A percentile compares a stretch with the other conserved stretches of the same genome.
Evolutionary conservation across 1,140 invertebrate species (phyloP).

Genomic region (Cataglyphis hispanica): DNA sequence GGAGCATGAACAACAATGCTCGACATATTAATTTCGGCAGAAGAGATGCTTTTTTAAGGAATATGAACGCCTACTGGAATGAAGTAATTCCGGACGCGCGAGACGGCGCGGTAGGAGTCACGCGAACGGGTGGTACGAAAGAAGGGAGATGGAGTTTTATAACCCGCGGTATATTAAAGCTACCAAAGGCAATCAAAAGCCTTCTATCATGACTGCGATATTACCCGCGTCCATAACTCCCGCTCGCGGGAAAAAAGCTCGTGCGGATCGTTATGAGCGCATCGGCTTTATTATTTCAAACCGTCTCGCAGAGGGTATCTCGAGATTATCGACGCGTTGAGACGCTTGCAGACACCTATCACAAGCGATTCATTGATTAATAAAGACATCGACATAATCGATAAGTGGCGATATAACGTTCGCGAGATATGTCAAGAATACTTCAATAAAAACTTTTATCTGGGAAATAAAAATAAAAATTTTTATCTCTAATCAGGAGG

Average conservation of each 20-base stretch:
- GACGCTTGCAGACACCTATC: background rate
- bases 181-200: constrained; percentile 52
- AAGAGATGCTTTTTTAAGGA: constrained; percentile 54
- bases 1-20: constrained; percentile 21
- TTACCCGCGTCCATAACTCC: constrained; percentile 51
- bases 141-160: constrained; percentile 55
- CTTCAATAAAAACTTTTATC: background rate
- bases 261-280: constrained; percentile 11
- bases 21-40: constrained; percentile 44
- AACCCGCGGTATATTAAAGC: constrained; percentile 53
- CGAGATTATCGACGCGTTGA: background rate
- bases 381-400: background rate
- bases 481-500: background rate
- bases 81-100: constrained; percentile 53
- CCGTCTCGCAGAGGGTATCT: background rate
- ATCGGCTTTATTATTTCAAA: constrained; percentile 48
- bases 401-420: background rate
- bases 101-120: constrained; percentile 34
- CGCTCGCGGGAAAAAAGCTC: constrained; percentile 22
- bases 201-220: constrained; percentile 37
- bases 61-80: constrained; percentile 50
- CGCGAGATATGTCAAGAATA: background rate
- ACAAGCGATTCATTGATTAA: background rate
- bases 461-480: background rate
- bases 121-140: constrained; percentile 40